Base-by-base conservation (phyloP, 2,797 vertebrate species). In the Cynopterus sphinx region DNA sequence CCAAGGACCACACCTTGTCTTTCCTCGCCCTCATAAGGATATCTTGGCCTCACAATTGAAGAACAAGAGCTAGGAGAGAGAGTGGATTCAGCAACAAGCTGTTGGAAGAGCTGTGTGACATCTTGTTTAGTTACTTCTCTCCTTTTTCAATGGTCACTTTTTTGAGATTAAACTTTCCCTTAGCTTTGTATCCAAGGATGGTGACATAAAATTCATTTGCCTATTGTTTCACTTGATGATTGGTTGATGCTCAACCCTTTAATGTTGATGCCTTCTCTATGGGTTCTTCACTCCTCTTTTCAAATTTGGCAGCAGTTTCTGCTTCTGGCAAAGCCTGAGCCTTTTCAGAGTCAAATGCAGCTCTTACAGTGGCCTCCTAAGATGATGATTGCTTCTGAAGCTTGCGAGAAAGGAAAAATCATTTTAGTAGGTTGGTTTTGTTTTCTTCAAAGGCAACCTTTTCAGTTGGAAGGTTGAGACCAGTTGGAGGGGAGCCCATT, bases 391-490 rank as follows among this genome's bases (percentile, higher is more conserved):
- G 28, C 26, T 87, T 59, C 53, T 36, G 70, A 46, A 46, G 53
- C 33, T 61, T 65, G 78, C 78, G 33, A 82, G 51, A 53, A 49
- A 78, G 63, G 65, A n/a, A 74, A 67, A 43, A 33, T 28, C 43
- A 55, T 77, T 39, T 88, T 63, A 82, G n/a, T 26, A 53, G 33
- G 22, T 39, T 33, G 43, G 22, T 92, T 53, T 87, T 75, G 39
- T 83, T 87, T 67, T 70, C 53, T 49, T 77, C 9, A 15, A 87
- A 91, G 79, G 53, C 39, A 83, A 41, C 21, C 39, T 81, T 92
- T 79, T 28, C 63, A 19, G 19, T 43, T 2, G 59, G 71, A 71
- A n/a, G 7, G 3, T 79, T 77, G 57, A 61, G 75, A 68, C 4
- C 5, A 5, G 39, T 49, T 43, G 6, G 33, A 36, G 16, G 31